Conservation (phyloP, 2,113 vertebrate genomes). For the Indicator indicator region DNA sequence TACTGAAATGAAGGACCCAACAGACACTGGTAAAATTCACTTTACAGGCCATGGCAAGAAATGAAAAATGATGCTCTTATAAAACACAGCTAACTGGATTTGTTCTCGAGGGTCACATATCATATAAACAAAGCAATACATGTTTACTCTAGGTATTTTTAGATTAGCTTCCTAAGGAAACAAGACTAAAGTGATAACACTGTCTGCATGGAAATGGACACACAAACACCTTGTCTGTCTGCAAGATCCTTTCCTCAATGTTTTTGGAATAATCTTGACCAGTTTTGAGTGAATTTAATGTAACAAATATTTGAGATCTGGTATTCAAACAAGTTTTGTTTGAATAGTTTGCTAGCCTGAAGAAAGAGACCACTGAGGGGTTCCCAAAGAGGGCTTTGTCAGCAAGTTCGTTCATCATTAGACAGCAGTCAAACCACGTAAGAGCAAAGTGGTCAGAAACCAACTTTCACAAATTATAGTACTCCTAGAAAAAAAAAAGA, state of each 20-base stretch:
- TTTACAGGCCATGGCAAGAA: not conserved
- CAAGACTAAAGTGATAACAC: not conserved
- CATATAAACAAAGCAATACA: constrained; percentile 44
- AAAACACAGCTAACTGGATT: constrained; percentile 16
- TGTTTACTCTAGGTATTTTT: constrained; percentile 63
- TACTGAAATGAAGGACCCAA: not conserved
- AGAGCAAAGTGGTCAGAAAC: not conserved
- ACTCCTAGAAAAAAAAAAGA: not conserved
- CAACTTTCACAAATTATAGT: not conserved
- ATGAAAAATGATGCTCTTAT: not conserved
- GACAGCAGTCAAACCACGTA: not conserved
- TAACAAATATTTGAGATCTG: fast-evolving
- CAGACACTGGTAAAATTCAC: not conserved
- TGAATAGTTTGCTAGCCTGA: not conserved
- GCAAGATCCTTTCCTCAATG: not conserved
- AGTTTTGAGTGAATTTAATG: not conserved
- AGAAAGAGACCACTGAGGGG: not conserved
- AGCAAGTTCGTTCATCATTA: not conserved
- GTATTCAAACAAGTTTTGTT: not conserved
- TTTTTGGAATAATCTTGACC: not conserved
- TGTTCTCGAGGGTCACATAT: constrained; percentile 39
- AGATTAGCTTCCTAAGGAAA: constrained; percentile 55
- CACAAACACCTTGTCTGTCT: not conserved
- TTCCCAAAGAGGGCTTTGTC: not conserved
- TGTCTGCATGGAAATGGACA: not conserved